Conservation (phyloP, 2,797 vertebrate species). For the Poeciliopsis presidionis region DNA sequence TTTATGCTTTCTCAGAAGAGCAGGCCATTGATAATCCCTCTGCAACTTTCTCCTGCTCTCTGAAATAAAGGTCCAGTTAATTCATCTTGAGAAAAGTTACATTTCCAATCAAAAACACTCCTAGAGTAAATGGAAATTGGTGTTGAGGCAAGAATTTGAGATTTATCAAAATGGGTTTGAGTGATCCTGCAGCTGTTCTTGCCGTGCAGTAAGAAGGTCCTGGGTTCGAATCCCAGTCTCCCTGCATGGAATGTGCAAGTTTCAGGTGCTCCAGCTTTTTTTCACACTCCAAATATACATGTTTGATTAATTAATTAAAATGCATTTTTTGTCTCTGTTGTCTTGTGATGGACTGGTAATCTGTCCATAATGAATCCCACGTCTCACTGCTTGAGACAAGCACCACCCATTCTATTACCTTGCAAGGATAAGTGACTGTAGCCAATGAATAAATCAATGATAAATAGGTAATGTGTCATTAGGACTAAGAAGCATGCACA, state of each 20-base stretch:
- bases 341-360: neutral
- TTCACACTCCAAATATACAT: neutral
- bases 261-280: neutral
- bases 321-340: neutral
- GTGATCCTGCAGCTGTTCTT: neutral
- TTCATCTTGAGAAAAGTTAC: neutral
- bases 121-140: neutral
- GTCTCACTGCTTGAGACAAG: neutral
- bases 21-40: slow-evolving; percentile 47
- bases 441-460: neutral
- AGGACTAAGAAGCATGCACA: neutral
- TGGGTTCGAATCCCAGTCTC: neutral
- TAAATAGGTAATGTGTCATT: neutral
- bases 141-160: neutral
- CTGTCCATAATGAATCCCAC: neutral
- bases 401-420: neutral
- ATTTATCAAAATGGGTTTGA: neutral
- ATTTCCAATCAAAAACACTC: neutral
- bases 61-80: neutral
- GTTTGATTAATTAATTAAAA: neutral
- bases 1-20: slow-evolving; percentile 31
- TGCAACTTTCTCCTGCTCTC: slow-evolving; percentile 10
- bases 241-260: neutral
- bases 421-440: neutral
- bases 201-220: neutral